A percentile compares a stretch with the other conserved stretches of the same genome.
Evolutionary conservation across 2,888 invertebrate species (phyloP).

Genomic region (Didymodactylos carnosus): DNA sequence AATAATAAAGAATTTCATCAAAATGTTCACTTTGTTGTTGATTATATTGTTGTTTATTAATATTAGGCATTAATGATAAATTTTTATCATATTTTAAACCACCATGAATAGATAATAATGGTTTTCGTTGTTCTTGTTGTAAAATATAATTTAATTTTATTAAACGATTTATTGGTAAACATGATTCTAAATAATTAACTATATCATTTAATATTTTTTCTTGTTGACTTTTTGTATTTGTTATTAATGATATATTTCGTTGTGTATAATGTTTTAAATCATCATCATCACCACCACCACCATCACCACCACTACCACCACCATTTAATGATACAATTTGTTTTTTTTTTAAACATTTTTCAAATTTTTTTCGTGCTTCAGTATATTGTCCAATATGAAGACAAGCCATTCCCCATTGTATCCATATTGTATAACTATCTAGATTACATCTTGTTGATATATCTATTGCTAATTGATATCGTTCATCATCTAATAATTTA

Average conservation of each 20-base stretch:
- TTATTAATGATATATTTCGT: neutral
- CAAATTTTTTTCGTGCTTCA: conserved; percentile 55
- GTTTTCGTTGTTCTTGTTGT: conserved; percentile 15
- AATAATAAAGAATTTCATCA: conserved; percentile 58
- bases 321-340: neutral
- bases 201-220: conserved; percentile 23
- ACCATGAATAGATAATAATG: neutral
- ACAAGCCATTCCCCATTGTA: conserved; percentile 57
- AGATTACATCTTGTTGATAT: conserved; percentile 69
- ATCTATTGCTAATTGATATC: conserved; percentile 52
- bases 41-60: neutral
- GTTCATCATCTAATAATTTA: conserved; percentile 55
- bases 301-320: too few species aligned
- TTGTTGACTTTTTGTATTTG: conserved; percentile 17
- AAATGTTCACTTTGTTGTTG: neutral
- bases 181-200: conserved; percentile 22
- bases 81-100: neutral
- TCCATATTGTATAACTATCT: conserved; percentile 56
- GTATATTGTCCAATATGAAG: conserved; percentile 41
- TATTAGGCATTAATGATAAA: conserved; percentile 2
- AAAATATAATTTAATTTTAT: neutral
- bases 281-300: too few species aligned
- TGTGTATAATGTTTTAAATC: neutral
- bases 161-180: neutral
- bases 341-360: conserved; percentile 37